Conservation (phyloP, 1,140 invertebrate species). For the Amphibalanus amphitrite region DNA sequence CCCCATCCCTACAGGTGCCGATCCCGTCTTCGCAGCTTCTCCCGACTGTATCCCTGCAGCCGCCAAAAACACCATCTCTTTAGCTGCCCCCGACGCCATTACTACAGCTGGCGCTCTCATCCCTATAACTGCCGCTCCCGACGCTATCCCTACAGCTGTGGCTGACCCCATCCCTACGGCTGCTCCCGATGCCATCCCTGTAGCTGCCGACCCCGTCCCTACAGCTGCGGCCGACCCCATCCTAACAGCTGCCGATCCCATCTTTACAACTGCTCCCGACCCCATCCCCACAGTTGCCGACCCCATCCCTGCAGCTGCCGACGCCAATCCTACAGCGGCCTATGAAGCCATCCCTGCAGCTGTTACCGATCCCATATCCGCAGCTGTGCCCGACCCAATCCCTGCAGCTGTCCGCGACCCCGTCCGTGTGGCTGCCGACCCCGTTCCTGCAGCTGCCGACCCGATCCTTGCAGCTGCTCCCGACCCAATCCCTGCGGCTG, state of each 20-base stretch:
- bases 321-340: background rate
- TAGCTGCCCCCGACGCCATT: too few species aligned
- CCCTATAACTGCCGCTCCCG: too few species aligned
- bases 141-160: too few species aligned
- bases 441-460: constrained; percentile 6
- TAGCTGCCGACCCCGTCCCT: too few species aligned
- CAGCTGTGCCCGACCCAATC: constrained; percentile 4
- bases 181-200: too few species aligned
- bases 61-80: too few species aligned
- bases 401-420: constrained; percentile 5
- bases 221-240: too few species aligned
- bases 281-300: background rate
- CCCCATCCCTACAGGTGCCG: background rate
- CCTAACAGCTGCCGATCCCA: too few species aligned
- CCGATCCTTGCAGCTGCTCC: constrained; percentile 6
- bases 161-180: too few species aligned
- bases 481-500: constrained; percentile 6
- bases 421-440: constrained; percentile 2
- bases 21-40: background rate
- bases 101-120: too few species aligned
- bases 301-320: background rate
- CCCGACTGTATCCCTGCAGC: too few species aligned
- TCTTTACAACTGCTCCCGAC: too few species aligned
- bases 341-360: constrained; percentile 6
- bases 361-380: constrained; percentile 4